Conservation (phyloP, 2,888 invertebrate genomes). For the Eretmocerus hayati region DNA sequence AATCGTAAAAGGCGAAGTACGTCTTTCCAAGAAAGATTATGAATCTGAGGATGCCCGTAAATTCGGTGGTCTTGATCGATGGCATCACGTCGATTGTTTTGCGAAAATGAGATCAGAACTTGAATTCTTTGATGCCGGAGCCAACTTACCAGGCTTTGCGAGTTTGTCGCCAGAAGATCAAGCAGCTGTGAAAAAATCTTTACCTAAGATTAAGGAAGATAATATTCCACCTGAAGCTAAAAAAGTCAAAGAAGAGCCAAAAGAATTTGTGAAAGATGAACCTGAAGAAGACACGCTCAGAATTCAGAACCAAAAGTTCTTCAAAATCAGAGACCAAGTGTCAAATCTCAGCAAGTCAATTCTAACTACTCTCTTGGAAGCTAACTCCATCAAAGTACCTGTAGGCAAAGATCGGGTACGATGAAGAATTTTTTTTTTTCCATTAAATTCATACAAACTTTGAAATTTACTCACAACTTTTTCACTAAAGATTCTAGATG, state of each 20-base stretch:
- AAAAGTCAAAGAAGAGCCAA: slow-evolving; percentile 62
- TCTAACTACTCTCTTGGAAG: slow-evolving; percentile 58
- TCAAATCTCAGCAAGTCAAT: slow-evolving; percentile 55
- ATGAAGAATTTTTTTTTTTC: no score
- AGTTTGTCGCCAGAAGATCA: slow-evolving; percentile 66
- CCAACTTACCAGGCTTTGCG: slow-evolving; percentile 70
- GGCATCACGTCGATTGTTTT: slow-evolving; percentile 93
- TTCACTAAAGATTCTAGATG: slow-evolving; percentile 64
- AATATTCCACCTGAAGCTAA: slow-evolving; percentile 57
- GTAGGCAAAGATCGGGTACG: slow-evolving; percentile 59
- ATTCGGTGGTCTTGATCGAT: slow-evolving; percentile 77
- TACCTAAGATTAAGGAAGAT: slow-evolving; percentile 55
- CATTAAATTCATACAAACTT: no score
- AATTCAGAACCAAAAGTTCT: slow-evolving; percentile 68
- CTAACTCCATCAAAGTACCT: slow-evolving; percentile 67
- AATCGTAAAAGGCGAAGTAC: slow-evolving; percentile 66
- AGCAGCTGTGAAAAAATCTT: slow-evolving; percentile 52
- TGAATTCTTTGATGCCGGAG: slow-evolving; percentile 66
- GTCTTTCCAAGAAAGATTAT: slow-evolving; percentile 74
- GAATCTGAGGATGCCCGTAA: slow-evolving; percentile 72
- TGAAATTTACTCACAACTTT: no score
- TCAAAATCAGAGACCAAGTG: slow-evolving; percentile 60
- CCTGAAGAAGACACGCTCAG: slow-evolving; percentile 56
- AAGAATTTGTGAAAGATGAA: no score
- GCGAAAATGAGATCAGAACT: slow-evolving; percentile 65